Conservation (phyloP, 2,113 vertebrate species). For the Thalassarche chlororhynchos region DNA sequence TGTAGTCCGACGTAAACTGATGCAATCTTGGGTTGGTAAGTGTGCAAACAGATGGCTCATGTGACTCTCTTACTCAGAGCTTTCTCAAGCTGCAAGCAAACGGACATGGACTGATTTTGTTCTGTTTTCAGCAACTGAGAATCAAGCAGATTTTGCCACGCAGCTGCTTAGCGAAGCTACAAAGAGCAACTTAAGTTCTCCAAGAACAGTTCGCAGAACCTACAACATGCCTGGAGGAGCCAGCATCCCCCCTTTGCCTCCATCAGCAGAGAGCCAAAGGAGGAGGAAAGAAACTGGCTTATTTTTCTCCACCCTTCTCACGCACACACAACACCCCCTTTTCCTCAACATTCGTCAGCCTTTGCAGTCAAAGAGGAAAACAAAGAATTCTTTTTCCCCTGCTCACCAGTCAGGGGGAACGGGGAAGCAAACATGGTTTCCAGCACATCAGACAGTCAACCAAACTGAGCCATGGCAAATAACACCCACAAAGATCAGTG, state of each 20-base stretch:
- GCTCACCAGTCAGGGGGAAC: background rate
- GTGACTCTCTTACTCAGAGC: constrained; percentile 41
- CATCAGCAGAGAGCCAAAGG: background rate
- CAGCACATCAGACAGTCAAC: background rate
- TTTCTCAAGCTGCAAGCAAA: background rate
- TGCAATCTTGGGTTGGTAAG: background rate
- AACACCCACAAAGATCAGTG: background rate
- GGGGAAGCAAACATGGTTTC: background rate
- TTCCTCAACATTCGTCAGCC: background rate
- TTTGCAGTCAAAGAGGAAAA: background rate
- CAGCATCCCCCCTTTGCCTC: background rate
- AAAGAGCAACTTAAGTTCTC: background rate
- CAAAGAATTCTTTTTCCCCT: constrained; percentile 39
- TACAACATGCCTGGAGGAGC: background rate
- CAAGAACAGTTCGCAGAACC: background rate
- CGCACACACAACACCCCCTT: background rate
- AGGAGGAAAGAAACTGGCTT: background rate
- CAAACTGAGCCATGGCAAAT: background rate
- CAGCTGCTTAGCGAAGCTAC: background rate
- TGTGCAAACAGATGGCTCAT: constrained; percentile 25
- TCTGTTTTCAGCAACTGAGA: background rate
- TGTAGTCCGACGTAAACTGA: background rate
- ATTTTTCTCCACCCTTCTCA: background rate
- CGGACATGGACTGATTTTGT: background rate
- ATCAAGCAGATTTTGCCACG: background rate